These are phyloP conservation scores for Myotis yumanensis DNA, from an alignment of 2,113 vertebrate genomes.

Conservation along the genomic window DNA sequence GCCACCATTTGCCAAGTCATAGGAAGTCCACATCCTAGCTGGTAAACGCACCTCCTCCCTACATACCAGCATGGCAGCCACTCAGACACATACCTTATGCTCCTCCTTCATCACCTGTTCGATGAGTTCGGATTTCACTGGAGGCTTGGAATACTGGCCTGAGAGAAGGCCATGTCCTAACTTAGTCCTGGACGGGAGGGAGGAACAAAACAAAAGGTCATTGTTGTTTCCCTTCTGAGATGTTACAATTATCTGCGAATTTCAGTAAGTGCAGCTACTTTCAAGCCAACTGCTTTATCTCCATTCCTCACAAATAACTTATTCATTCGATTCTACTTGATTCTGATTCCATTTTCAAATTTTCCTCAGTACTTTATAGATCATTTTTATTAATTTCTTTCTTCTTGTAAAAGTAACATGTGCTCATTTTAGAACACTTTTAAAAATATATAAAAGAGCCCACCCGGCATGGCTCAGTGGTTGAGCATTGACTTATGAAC, in stretches of 20 bases:
- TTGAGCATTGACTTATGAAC: no score
- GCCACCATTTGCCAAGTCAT: neutral
- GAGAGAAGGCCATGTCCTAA: conserved; percentile 97
- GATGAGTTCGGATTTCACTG: conserved; percentile 97
- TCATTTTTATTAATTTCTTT: conserved; percentile 27
- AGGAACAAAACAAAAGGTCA: conserved; percentile 62
- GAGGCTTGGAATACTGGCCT: conserved; percentile 97
- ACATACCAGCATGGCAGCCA: conserved; percentile 78
- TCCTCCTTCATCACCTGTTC: conserved; percentile 99
- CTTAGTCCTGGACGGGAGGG: conserved; percentile 90
- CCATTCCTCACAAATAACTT: conserved; percentile 36
- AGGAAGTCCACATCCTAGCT: conserved; percentile 62
- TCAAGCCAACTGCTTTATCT: neutral
- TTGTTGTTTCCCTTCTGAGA: neutral
- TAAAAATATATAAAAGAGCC: neutral
- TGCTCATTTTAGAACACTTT: conserved; percentile 15
- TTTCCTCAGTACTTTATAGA: conserved; percentile 41
- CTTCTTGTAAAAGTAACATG: conserved; percentile 31
- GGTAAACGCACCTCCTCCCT: conserved; percentile 74
- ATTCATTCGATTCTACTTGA: neutral
- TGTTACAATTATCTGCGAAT: neutral
- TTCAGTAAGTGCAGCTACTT: neutral
- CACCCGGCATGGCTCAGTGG: no score
- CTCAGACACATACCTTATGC: conserved; percentile 94
- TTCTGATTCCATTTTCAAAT: conserved; percentile 22